Evolutionary conservation across 2,113 vertebrate species (phyloP).

Genomic region (Grammomys dolichurus): DNA sequence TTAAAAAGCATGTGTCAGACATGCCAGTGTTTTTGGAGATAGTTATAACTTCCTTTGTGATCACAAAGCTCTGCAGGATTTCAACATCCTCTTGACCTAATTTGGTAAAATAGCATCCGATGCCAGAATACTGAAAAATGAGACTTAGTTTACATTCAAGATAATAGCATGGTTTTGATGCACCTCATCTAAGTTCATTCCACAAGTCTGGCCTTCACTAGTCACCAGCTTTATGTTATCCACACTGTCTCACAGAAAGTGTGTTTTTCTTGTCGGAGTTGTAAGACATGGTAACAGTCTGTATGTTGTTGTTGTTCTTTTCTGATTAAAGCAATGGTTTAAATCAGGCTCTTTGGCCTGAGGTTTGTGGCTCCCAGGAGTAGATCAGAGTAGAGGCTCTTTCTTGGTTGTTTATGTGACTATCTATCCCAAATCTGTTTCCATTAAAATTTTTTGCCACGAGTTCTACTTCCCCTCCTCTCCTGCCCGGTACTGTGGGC

Average conservation of each 20-base stretch:
- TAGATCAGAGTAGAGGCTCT: neutral
- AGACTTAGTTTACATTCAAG: neutral
- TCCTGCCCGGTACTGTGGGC: too few species aligned
- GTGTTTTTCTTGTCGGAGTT: neutral
- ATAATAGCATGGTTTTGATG: neutral
- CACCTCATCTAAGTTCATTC: neutral
- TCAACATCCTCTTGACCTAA: conserved; percentile 44
- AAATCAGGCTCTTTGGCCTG: neutral
- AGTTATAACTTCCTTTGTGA: conserved; percentile 28
- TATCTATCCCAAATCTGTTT: neutral
- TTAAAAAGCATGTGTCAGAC: neutral
- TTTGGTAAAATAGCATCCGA: neutral
- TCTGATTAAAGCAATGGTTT: neutral
- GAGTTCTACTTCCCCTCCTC: too few species aligned
- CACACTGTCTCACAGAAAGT: neutral
- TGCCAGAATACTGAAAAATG: conserved; percentile 14
- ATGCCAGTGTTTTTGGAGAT: conserved; percentile 20
- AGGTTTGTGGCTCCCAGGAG: neutral
- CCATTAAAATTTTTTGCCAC: neutral
- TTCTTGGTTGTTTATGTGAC: neutral
- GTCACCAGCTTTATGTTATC: neutral
- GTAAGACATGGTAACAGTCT: neutral
- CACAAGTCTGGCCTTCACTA: neutral
- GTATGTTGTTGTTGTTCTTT: neutral
- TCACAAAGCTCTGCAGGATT: conserved; percentile 38